A percentile compares a stretch with the other conserved stretches of the same genome.
Evolutionary conservation across 2,888 invertebrate species (phyloP).

Genomic region (Boloria selene): DNA sequence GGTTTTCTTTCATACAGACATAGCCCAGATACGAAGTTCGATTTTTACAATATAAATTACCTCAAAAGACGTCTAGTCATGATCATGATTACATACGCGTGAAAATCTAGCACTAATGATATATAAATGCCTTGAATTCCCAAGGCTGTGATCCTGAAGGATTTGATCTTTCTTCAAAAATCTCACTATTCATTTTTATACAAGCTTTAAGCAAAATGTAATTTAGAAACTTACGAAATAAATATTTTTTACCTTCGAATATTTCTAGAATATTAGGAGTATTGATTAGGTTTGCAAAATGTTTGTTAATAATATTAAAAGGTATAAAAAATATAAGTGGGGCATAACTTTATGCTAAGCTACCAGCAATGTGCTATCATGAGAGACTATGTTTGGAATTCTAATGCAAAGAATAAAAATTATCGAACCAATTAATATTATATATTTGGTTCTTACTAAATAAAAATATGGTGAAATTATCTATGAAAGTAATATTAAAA

Average conservation of each 20-base stretch:
- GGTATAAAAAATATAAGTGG: background rate
- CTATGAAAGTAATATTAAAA: no score
- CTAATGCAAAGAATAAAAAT: background rate
- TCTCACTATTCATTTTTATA: background rate
- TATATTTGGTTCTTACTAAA: background rate
- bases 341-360: no score
- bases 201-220: background rate
- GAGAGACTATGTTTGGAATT: background rate
- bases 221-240: no score
- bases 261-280: no score
- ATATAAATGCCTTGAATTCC: background rate
- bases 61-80: background rate
- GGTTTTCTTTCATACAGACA: no score
- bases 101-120: background rate
- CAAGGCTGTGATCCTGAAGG: background rate
- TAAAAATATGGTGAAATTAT: no score
- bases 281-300: no score
- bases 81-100: conserved; percentile 4
- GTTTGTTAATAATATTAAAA: no score
- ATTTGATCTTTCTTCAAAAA: background rate
- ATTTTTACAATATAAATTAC: background rate
- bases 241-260: no score
- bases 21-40: no score
- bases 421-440: background rate
- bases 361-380: no score